Percentiles rank a stretch among this genome's conserved stretches.
These are phyloP conservation scores for Butastur rufipennis DNA, from an alignment of 2,113 vertebrate genomes.

Conservation along the genomic window DNA sequence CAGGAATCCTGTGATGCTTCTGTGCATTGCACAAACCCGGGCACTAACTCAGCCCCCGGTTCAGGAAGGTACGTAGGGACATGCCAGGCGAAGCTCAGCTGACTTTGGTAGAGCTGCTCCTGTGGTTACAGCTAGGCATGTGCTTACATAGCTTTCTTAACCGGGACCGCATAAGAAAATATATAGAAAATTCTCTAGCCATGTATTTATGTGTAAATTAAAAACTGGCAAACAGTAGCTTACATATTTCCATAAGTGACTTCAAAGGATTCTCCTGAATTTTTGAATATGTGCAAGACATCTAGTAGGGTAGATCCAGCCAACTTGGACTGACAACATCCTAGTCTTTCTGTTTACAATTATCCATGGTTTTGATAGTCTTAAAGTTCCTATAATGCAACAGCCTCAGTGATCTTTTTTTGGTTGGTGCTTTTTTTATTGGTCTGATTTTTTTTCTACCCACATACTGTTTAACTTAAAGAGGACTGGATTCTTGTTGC, in stretches of 20 bases:
- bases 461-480: slow-evolving; percentile 24
- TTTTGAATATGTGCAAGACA: background rate
- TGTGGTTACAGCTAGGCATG: background rate
- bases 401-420: slow-evolving; percentile 9
- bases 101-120: background rate
- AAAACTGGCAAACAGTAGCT: background rate
- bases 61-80: background rate
- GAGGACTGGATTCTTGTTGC: slow-evolving; percentile 41
- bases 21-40: background rate
- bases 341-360: slow-evolving; percentile 44
- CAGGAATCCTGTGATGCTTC: slow-evolving; percentile 8
- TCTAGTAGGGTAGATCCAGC: background rate
- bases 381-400: background rate
- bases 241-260: background rate
- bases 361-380: background rate
- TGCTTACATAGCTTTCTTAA: background rate
- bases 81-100: background rate
- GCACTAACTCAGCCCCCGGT: background rate
- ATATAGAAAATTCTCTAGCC: background rate
- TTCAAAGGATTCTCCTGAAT: background rate
- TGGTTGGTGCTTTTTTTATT: slow-evolving; percentile 51
- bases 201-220: slow-evolving; percentile 34
- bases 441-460: background rate
- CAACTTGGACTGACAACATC: slow-evolving; percentile 15
- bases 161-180: background rate